Percentiles rank a stretch among this genome's conserved stretches.
These are phyloP conservation scores for Arvicanthis niloticus DNA, from an alignment of 2,113 vertebrate species.

Conservation along the genomic window DNA sequence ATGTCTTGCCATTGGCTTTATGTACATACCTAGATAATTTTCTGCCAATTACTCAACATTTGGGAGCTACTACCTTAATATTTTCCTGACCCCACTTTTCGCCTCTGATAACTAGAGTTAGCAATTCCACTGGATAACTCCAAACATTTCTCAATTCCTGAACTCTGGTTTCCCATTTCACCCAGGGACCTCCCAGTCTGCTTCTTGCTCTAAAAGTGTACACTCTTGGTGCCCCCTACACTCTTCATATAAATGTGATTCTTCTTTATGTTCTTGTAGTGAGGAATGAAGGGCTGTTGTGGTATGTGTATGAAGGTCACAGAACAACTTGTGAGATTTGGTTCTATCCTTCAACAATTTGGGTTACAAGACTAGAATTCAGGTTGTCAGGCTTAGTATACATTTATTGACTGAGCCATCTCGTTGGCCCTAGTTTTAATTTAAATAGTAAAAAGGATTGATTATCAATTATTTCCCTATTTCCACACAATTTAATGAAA, in stretches of 20 bases:
- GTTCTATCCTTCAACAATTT: not conserved
- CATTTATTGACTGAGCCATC: not conserved
- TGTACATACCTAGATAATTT: not conserved
- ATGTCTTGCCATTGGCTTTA: not conserved
- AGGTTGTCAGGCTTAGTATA: not conserved
- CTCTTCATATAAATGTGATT: not conserved
- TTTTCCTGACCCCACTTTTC: not conserved
- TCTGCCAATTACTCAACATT: not conserved
- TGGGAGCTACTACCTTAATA: not conserved
- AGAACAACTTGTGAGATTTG: not conserved
- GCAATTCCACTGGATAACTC: not conserved
- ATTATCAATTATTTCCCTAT: conserved; percentile 3
- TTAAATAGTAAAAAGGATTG: not conserved
- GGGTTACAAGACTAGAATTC: not conserved
- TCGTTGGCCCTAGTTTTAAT: not conserved
- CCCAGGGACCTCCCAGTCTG: not conserved
- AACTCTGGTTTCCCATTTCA: not conserved
- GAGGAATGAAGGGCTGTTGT: fast-evolving
- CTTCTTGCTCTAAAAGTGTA: not conserved
- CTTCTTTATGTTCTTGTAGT: not conserved
- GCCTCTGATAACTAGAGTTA: not conserved
- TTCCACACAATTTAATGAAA: not conserved
- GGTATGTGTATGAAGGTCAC: not conserved
- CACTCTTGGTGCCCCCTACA: not conserved
- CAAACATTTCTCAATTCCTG: not conserved